Percentiles rank a stretch among this genome's conserved stretches.
These are phyloP conservation scores for Gonioctena quinquepunctata DNA, from an alignment of 1,140 invertebrate genomes.

Conservation along the genomic window DNA sequence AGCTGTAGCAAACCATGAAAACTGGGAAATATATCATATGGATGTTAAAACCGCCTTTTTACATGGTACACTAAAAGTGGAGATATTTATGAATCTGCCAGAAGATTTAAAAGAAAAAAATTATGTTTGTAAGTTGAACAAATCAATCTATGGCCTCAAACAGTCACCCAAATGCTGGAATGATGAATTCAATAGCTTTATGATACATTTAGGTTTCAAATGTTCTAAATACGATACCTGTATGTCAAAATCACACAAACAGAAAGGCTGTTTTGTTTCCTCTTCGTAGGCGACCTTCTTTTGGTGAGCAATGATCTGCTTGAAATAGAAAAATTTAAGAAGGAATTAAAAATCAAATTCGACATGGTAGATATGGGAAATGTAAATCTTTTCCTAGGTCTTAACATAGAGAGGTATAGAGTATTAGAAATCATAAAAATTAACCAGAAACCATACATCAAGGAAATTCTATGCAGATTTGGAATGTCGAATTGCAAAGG, in stretches of 20 bases:
- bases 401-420: neutral
- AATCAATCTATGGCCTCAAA: neutral
- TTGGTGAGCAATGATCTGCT: neutral
- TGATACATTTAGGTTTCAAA: neutral
- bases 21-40: neutral
- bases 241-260: neutral
- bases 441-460: neutral
- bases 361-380: neutral
- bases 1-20: neutral
- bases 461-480: neutral
- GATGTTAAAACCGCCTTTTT: neutral
- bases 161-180: neutral
- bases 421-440: neutral
- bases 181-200: neutral
- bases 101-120: neutral
- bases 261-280: neutral
- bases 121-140: neutral
- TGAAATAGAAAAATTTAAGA: neutral
- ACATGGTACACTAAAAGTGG: neutral
- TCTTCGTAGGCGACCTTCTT: neutral
- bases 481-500: neutral
- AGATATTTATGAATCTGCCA: neutral
- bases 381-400: neutral
- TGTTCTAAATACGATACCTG: neutral
- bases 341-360: neutral